These are phyloP conservation scores for Spisula solida DNA, from an alignment of 2,888 invertebrate species.

Conservation along the genomic window DNA sequence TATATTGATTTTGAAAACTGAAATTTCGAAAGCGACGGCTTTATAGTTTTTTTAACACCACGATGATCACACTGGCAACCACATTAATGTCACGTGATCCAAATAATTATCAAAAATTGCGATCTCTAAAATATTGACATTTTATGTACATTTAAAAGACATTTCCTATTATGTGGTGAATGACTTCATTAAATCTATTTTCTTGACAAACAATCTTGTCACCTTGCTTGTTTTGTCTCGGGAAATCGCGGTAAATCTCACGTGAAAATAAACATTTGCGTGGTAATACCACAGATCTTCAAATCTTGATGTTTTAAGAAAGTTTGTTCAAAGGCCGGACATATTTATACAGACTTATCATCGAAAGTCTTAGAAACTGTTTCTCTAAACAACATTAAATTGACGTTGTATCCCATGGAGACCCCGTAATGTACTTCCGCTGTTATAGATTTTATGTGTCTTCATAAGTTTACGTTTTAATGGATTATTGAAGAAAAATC, in stretches of 20 bases:
- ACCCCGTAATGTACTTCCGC: conserved; percentile 75
- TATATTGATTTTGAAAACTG: not conserved
- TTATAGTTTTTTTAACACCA: not conserved
- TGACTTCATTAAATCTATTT: not conserved
- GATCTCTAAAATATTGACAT: not conserved
- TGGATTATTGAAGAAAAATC: conserved; percentile 56
- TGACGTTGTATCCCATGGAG: conserved; percentile 55
- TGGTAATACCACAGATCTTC: not conserved
- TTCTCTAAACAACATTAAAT: conserved; percentile 34
- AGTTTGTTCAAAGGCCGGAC: conserved; percentile 40
- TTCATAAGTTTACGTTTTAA: conserved; percentile 59
- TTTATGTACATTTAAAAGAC: not conserved
- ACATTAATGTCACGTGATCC: not conserved
- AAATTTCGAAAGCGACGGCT: too few relatives aligned
- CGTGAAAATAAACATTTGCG: conserved; percentile 23
- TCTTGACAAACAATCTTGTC: not conserved
- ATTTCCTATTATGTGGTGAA: not conserved
- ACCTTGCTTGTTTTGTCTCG: not conserved
- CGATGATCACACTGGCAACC: not conserved
- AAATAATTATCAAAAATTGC: not conserved
- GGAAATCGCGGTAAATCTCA: conserved; percentile 11
- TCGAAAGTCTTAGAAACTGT: not conserved
- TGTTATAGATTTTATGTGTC: conserved; percentile 59
- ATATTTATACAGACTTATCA: conserved; percentile 41
- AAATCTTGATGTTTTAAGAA: conserved; percentile 39